A percentile compares a stretch with the other conserved stretches of the same genome.
Evolutionary conservation across 2,888 invertebrate species (phyloP).

Genomic region (Drosophila paranaensis): DNA sequence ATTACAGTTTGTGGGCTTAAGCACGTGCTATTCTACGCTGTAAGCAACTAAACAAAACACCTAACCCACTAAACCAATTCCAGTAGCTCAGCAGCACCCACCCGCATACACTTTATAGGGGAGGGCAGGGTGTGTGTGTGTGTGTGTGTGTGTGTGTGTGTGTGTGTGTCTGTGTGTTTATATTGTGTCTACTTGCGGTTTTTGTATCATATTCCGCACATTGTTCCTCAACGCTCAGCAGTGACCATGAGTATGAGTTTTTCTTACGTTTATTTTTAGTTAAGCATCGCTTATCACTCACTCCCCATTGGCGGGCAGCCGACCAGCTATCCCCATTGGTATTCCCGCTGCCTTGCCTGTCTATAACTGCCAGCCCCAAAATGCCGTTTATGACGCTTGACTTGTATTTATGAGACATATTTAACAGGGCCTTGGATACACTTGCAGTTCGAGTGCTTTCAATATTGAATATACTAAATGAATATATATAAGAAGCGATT

Average conservation of each 20-base stretch:
- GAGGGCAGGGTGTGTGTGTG: background rate
- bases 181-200: constrained; percentile 48
- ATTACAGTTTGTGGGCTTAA: background rate
- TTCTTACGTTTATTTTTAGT: constrained; percentile 52
- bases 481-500: background rate
- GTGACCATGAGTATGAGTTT: constrained; percentile 49
- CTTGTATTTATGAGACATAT: constrained; percentile 63
- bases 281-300: constrained; percentile 59
- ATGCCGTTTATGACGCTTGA: constrained; percentile 65
- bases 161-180: constrained; percentile 7
- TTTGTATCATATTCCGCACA: constrained; percentile 48
- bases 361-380: constrained; percentile 36
- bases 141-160: background rate
- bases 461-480: background rate
- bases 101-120: constrained; percentile 1
- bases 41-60: constrained; percentile 13
- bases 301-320: constrained; percentile 3
- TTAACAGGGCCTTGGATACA: constrained; percentile 33
- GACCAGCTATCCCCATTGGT: background rate
- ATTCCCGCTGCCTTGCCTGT: background rate
- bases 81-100: constrained; percentile 14
- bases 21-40: constrained; percentile 5
- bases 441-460: background rate
- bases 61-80: constrained; percentile 13
- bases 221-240: constrained; percentile 40